A percentile compares a stretch with the other conserved stretches of the same genome.
These are phyloP conservation scores for Leptothorax acervorum DNA, from an alignment of 2,888 invertebrate species.

Conservation along the genomic window DNA sequence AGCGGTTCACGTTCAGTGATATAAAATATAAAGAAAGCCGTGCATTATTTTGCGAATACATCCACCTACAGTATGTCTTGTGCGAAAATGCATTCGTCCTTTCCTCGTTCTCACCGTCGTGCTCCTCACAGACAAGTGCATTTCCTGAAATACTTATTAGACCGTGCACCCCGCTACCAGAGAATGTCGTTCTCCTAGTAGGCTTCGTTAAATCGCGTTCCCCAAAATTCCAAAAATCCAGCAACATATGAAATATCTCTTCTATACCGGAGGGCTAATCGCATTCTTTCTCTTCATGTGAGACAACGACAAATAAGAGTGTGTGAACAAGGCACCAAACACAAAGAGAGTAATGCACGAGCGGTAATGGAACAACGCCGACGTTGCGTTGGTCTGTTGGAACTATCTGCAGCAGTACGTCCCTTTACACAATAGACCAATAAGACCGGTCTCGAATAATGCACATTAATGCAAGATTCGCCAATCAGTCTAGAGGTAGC, in stretches of 20 bases:
- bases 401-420: slow-evolving; percentile 33
- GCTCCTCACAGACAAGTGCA: background rate
- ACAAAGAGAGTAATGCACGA: slow-evolving; percentile 43
- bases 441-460: background rate
- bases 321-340: background rate
- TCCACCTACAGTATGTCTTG: slow-evolving; percentile 49
- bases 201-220: slow-evolving; percentile 6
- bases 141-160: slow-evolving; percentile 69
- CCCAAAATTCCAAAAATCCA: slow-evolving; percentile 23
- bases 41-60: slow-evolving; percentile 72
- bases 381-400: background rate
- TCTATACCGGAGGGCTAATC: background rate
- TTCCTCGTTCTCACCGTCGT: background rate
- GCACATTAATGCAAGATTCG: slow-evolving; percentile 3
- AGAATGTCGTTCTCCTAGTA: background rate
- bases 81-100: slow-evolving; percentile 43
- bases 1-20: slow-evolving; percentile 59
- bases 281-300: background rate
- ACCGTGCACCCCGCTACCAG: background rate
- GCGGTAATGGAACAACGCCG: slow-evolving; percentile 34
- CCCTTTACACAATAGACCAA: slow-evolving; percentile 10
- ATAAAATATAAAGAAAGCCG: slow-evolving; percentile 74
- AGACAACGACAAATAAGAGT: slow-evolving; percentile 29
- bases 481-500: background rate
- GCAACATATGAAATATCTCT: background rate